A percentile compares a stretch with the other conserved stretches of the same genome.
Evolutionary conservation across 2,888 invertebrate genomes (phyloP).

Genomic region (Hirudinaria manillensis): DNA sequence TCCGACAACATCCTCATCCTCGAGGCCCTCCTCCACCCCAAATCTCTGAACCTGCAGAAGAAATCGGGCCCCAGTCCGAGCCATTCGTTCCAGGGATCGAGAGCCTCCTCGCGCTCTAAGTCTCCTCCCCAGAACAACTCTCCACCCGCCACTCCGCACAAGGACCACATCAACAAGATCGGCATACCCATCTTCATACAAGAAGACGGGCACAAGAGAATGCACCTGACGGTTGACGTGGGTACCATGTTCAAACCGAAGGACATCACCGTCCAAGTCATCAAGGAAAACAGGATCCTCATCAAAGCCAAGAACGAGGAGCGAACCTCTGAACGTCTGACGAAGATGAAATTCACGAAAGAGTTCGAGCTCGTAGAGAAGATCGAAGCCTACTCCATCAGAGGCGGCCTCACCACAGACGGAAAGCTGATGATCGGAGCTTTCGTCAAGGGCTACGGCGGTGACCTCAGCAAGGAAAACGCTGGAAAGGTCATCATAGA

Average conservation of each 20-base stretch:
- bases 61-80: slow-evolving; percentile 37
- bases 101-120: slow-evolving; percentile 37
- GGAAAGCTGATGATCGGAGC: slow-evolving; percentile 41
- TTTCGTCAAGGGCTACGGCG: slow-evolving; percentile 38
- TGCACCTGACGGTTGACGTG: slow-evolving; percentile 35
- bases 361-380: slow-evolving; percentile 41
- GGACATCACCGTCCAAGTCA: slow-evolving; percentile 34
- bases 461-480: slow-evolving; percentile 32
- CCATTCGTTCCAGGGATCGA: slow-evolving; percentile 38
- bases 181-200: slow-evolving; percentile 32
- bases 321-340: slow-evolving; percentile 38
- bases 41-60: slow-evolving; percentile 36
- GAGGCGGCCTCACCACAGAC: slow-evolving; percentile 38
- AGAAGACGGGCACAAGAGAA: slow-evolving; percentile 28
- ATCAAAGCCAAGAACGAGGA: slow-evolving; percentile 42
- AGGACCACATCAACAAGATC: slow-evolving; percentile 24
- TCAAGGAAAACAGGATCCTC: slow-evolving; percentile 41
- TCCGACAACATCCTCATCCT: slow-evolving; percentile 39
- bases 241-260: slow-evolving; percentile 33
- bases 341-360: slow-evolving; percentile 40
- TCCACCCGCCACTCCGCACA: slow-evolving; percentile 20
- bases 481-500: slow-evolving; percentile 31
- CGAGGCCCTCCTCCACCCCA: slow-evolving; percentile 39
- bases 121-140: slow-evolving; percentile 38
- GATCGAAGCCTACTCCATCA: slow-evolving; percentile 40